Base-by-base conservation (phyloP, 2,888 invertebrate genomes). In the Nephrotoma guestfalica region DNA sequence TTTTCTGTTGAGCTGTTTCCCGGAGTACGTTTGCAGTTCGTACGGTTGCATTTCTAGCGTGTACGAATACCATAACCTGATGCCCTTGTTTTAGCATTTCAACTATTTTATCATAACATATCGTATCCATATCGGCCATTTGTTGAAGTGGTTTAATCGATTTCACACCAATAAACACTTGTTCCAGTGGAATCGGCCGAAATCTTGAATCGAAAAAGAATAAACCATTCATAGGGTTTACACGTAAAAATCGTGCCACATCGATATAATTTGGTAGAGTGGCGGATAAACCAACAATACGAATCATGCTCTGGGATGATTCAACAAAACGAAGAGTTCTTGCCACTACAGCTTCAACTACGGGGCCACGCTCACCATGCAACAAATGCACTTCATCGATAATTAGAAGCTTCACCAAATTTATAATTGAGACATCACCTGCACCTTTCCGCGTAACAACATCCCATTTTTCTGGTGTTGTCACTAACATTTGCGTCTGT, bases 401-500 rank as follows among this genome's bases (percentile, higher is more conserved):
- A 89, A 99, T 99, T 6, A 99, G 92, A 41, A 99, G 93, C 89
- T 97, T 96, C 0, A 99, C 98, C 87, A 98, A 94, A 88, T 96
- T 96, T 0, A 97, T 96, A 47, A 99, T 92, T 86, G 96, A 96
- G 5, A 97, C 96, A 90, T 98, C 98, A 6, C 97, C 95, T 41
- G 96, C 95, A 15, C 96, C 96, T 91, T 99, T 99, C 88, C 99
- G 93, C 0, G 99, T 99, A 0, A 99, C 98, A 6, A 99, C 98
- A 91, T 99, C 99, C 99, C 99, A 99, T 90, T 99, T 99, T 92
- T 99, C 99, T 0, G 99, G 99, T 0, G 99, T 99, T 1, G 99
- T 98, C 0, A 99, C 97, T 85, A 99, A 93, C 96, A 99, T 98
- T 92, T 99, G 99, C 0, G 99, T 99, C 89, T 97, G 96, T 85